Evolutionary conservation across 2,797 vertebrate species (phyloP), one percentile per base, ranked within the genome.

Genomic region (Sebastolobus alascanus): DNA sequence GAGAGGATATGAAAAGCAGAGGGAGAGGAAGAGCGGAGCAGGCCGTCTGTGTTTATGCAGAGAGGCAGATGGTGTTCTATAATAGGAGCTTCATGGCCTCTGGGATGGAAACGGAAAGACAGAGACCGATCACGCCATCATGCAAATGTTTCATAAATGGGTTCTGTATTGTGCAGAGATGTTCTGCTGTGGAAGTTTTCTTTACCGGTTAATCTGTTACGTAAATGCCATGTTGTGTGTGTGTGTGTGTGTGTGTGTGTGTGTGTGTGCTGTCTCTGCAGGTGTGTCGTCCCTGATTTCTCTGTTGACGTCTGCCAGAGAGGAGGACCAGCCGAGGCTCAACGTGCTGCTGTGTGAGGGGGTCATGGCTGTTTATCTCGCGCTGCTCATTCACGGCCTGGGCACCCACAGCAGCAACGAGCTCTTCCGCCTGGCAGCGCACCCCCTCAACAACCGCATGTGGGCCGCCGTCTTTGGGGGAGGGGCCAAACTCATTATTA

Each of bases 381-480:
- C 98, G 4, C 96, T 99, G 73, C 94, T 99, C 78, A 98, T 98
- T 90, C 98, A 99, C 1, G 98, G 98, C 38, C 95, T 99, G 66
- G 98, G 98, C 74, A 99, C 97, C 18, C 97, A 99, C 90, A 97
- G 97, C 18, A 94, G 97, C 78, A 99, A 97, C 3, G 98, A 99
- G 85, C 94, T 99, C 55, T 99, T 99, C 90, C 96, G 98, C 29
- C 96, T 99, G 56, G 97, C 97, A 4, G 98, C 98, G 2, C 99
- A 99, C 91, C 99, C 98, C 0, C 91, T 99, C 79, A 99, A 99
- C 94, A 95, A 96, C 83, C 96, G 98, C 79, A 98, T 99, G 97
- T 99, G 98, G 98, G 99, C 99, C 0, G 98, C 99, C 0, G 96
- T 99, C 40, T 99, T 99, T 68, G 99, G 99, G 0, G 99, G 99